Base-by-base conservation (phyloP, 2,888 invertebrate genomes). In the Mythimna ferrago region DNA sequence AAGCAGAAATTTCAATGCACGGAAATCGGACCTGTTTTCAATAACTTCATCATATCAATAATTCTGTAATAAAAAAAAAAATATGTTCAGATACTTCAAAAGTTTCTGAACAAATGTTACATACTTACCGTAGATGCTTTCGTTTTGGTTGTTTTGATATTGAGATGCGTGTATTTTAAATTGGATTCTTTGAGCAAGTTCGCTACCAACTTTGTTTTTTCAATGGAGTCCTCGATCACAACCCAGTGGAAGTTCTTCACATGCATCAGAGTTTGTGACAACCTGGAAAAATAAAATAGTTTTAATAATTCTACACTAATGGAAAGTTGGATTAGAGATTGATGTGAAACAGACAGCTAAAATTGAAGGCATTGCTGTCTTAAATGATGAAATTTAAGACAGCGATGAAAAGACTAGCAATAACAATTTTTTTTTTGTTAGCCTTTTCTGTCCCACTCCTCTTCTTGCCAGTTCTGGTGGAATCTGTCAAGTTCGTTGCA, bases 241-340 rank as follows among this genome's bases (percentile, higher is more conserved):
- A 99, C 97, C 99, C 99, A 99, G 91, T 99, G 98, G 74, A 99
- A 96, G 92, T 98, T 98, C 78, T 98, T 98, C 75, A 99, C 97
- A 85, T 98, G 97, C 96, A 98, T 97, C 80, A 99, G 97, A 4
- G 99, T 98, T 90, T 99, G 98, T 10, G 98, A 98, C 73, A 99
- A 94, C 90, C 99, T 97, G 92, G 14, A 21, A 54, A 58, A 61
- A 58, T 6, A 0, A n/a, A 44, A n/a, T 19, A 44, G 0, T 6
- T 48, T 48, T 35, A 60, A 51, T 9, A 58, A 32, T 4, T 35
- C 3, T 2, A 14, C 7, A 16, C 14, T 32, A 48, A 2, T 54
- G 16, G 32, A 32, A 32, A 5, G 5, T 44, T 6, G 10, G 11
- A 1, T 19, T 9, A 57, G 2, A 60, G 11, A 6, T 38, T 58